These are phyloP conservation scores for Melanchra persicariae DNA, from an alignment of 2,888 invertebrate species.

Conservation along the genomic window DNA sequence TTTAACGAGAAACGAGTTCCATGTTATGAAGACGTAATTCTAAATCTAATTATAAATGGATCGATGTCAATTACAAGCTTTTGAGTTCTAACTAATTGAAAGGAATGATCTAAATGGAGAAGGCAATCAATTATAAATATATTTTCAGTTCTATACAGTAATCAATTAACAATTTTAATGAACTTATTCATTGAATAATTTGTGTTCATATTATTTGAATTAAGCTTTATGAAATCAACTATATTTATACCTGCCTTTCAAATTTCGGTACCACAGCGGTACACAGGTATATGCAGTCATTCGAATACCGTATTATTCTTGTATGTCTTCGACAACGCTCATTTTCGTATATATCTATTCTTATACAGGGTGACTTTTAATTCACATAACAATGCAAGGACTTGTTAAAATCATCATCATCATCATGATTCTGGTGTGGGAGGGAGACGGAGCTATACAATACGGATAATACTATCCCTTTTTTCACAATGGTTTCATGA, in stretches of 20 bases:
- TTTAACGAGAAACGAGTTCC: not conserved
- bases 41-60: slow-evolving; percentile 13
- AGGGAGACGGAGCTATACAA: too few species aligned
- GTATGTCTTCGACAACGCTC: not conserved
- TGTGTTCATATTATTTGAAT: slow-evolving; percentile 18
- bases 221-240: not conserved
- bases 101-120: slow-evolving; percentile 16
- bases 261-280: not conserved
- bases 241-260: not conserved
- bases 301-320: not conserved
- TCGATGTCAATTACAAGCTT: not conserved
- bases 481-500: too few species aligned
- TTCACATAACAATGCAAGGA: not conserved
- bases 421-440: too few species aligned
- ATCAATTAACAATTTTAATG: slow-evolving; percentile 42
- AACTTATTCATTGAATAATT: slow-evolving; percentile 40
- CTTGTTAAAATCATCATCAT: too few species aligned
- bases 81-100: slow-evolving; percentile 32
- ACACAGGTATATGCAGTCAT: not conserved
- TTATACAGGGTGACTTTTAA: not conserved
- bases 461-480: too few species aligned
- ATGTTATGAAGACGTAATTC: not conserved
- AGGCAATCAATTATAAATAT: slow-evolving; percentile 35
- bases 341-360: slow-evolving; percentile 1
- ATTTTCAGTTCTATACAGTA: slow-evolving; percentile 1